Base-by-base conservation (phyloP, 2,113 vertebrate genomes). In the Ageneiosus marmoratus region DNA sequence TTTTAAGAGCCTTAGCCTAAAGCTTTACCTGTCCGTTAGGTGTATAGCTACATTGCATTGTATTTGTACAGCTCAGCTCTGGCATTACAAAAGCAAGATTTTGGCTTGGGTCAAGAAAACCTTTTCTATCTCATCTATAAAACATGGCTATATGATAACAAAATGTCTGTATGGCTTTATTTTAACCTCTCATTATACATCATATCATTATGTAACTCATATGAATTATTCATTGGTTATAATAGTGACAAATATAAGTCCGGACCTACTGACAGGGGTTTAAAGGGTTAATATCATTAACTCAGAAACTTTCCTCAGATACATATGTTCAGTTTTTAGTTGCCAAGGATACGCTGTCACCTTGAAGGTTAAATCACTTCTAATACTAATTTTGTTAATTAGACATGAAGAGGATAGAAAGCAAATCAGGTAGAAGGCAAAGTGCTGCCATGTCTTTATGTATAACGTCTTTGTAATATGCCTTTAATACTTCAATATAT, bases 321-420 rank as follows among this genome's bases (percentile, higher is more conserved):
- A 72, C 60, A 60, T 88, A 75, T 76, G 73, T 70, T 75, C 27
- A 75, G 0, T 62, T 80, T 88, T 20, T 83, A 37, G 87, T 87
- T 88, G 67, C 87, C 83, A 86, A 79, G 83, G 86, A 86, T 79
- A 88, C 84, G 18, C 73, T 56, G 32, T 60, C 34, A 86, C 84
- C 77, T 85, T 79, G 58, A 72, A 51, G 75, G 73, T 81, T 51
- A 77, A 87, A 80, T 83, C 48, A 56, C 44, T 53, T 55, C 55
- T 75, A 75, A 83, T 83, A 48, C 29, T 80, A 84, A 86, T 81
- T 63, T 81, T 55, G 77, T 58, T 79, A 82, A 46, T 73, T n/a
- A 62, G 29, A 78, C 58, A 63, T 32, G 53, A 32, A 78, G 22
- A 80, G 4, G 8, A 72, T 51, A 63, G 58, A 74, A 22, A 22